Evolutionary conservation across 2,797 vertebrate species (phyloP).

Genomic region (Syndactyla subalaris): DNA sequence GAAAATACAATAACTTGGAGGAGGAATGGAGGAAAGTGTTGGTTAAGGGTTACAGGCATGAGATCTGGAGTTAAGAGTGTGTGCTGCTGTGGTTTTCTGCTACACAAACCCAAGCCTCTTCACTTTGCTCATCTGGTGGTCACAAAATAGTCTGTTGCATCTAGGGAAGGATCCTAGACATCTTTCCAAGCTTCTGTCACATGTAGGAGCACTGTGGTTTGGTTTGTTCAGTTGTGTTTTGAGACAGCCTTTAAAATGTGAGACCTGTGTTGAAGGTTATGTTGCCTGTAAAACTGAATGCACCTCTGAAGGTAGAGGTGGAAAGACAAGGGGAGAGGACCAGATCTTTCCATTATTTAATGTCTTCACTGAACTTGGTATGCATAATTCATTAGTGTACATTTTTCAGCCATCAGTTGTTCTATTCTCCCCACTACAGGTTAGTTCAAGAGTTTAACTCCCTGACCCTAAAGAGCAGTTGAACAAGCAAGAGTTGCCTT

Average conservation of each 20-base stretch:
- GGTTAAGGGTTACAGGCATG: background rate
- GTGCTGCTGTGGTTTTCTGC: background rate
- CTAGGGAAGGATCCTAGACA: background rate
- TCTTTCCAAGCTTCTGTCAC: rapidly evolving
- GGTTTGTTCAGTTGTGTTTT: background rate
- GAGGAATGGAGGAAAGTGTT: rapidly evolving
- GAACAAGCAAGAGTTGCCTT: background rate
- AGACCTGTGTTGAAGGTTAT: background rate
- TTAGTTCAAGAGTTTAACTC: background rate
- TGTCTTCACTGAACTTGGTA: background rate
- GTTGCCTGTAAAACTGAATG: background rate
- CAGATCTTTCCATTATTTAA: background rate
- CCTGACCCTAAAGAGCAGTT: background rate
- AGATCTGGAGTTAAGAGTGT: rapidly evolving
- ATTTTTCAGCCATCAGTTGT: background rate
- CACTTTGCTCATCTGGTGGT: background rate
- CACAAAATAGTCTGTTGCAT: background rate
- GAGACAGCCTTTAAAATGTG: background rate
- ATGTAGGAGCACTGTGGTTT: background rate
- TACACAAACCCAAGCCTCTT: background rate
- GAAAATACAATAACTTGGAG: background rate
- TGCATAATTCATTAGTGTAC: background rate
- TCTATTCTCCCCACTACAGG: background rate
- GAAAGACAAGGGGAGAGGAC: background rate
- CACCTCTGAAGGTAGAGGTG: background rate